Base-by-base conservation (phyloP, 2,888 invertebrate genomes). In the Lobophora halterata region DNA sequence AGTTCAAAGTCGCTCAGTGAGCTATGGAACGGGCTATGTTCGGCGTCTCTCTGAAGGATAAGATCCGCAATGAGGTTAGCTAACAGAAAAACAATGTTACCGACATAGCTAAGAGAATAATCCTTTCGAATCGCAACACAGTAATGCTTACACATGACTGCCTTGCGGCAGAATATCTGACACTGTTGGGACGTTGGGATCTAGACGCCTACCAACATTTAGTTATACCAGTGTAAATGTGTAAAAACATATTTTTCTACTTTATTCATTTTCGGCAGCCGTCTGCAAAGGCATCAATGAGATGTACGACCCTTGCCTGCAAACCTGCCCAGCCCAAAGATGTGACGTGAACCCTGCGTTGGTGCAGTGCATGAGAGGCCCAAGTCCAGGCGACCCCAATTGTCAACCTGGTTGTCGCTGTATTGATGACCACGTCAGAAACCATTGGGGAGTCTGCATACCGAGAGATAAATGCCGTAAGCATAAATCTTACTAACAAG, bases 341-440 rank as follows among this genome's bases (percentile, higher is more conserved):
- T 72, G 70, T 32, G 58, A 49, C 16, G 58, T 66, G 0, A 51
- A 69, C 9, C 41, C 39, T 11, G 45, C 33, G 1, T 1, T 56
- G 5, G 55, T 61, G 30, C 26, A 37, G 5, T 72, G 69, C 18
- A 25, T 9, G 1, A 32, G 46, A 0, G 44, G 56, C 3, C 69
- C 65, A 3, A 30, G 54, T 23, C 48, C 55, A n/a, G 69, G 72
- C 3, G 62, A 65, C 21, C 48, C 60, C 1, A 46, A 46, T 4
- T 62, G 64, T 32, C 7, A 49, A 6, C 51, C 62, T 8, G 57
- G 52, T 2, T 77, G 76, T 34, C 41, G 65, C 4, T 76, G 75
- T 31, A 43, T 29, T 6, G 58, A 71, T 3, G 57, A 58, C 6
- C 52, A 46, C 26, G 34, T 53, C 0, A 56, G 51, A 8, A 55